phyloP scores from a whole-genome alignment of 2,888 invertebrate species.

The Leptopterna dolabrata region DNA sequence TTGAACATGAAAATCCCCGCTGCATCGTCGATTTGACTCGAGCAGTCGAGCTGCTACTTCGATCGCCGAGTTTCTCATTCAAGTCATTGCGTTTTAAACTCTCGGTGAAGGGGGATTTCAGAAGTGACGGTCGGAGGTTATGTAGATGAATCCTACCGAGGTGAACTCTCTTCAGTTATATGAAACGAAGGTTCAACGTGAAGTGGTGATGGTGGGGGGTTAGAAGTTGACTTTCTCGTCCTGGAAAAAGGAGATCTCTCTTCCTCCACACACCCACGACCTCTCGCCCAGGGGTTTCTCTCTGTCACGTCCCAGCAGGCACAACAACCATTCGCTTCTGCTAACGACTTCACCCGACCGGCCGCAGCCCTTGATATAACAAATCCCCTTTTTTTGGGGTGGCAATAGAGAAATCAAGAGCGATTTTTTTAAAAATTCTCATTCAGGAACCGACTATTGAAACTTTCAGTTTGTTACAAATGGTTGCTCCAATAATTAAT shows the following conservation, averaged over 20 bases:
- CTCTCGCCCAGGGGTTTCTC: conserved; percentile 36
- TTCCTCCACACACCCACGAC: conserved; percentile 53
- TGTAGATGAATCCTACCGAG: neutral
- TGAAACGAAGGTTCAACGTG: neutral
- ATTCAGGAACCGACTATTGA: too few species aligned
- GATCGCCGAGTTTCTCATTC: neutral
- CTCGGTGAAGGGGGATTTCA: neutral
- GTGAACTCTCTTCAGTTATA: conserved; percentile 31
- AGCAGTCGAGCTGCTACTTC: neutral
- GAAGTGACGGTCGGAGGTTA: neutral
- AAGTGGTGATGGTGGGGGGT: neutral
- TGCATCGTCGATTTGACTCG: too few species aligned
- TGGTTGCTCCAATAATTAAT: neutral
- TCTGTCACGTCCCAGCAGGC: conserved; percentile 39
- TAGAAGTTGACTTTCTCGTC: conserved; percentile 35
- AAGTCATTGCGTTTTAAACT: neutral
- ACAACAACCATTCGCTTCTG: neutral
- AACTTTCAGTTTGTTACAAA: neutral
- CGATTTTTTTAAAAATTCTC: too few species aligned
- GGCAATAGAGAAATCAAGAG: neutral
- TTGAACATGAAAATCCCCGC: too few species aligned
- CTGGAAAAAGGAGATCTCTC: conserved; percentile 52
- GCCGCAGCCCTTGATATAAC: neutral
- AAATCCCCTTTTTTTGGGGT: neutral
- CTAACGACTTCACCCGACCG: conserved; percentile 26